Percentiles rank a stretch among this genome's conserved stretches.
These are phyloP conservation scores for Montipora foliosa DNA, from an alignment of 64 coral and sea anemone genomes.

Conservation along the genomic window DNA sequence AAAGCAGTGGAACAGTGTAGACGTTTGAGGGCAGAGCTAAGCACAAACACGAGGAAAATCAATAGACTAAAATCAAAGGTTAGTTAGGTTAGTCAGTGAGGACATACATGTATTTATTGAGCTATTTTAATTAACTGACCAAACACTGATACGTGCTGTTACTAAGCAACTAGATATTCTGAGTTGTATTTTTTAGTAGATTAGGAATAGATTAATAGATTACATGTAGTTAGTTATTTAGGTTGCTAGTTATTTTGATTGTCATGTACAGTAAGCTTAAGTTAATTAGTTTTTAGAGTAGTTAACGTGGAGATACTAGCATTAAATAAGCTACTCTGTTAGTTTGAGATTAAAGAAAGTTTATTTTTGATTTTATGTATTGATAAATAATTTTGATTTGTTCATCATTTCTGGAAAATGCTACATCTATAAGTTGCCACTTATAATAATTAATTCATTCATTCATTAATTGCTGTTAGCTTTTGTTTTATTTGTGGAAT, in stretches of 20 bases:
- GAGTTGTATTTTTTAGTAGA: conserved; percentile 16
- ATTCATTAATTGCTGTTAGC: conserved; percentile 37
- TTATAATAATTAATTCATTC: background rate
- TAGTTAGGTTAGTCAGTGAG: no score
- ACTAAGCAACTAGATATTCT: conserved; percentile 57
- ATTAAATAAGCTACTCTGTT: conserved; percentile 58
- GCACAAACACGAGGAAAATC: no score
- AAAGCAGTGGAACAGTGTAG: no score
- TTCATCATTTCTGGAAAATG: conserved; percentile 46
- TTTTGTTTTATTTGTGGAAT: conserved; percentile 42
- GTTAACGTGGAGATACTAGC: conserved; percentile 49
- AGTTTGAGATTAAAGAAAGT: conserved; percentile 55
- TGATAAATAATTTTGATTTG: conserved; percentile 44
- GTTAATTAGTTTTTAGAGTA: background rate
- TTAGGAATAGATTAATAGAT: conserved; percentile 28
- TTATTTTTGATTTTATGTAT: conserved; percentile 29
- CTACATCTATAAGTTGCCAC: conserved; percentile 1
- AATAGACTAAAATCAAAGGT: no score
- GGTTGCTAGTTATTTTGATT: conserved; percentile 66
- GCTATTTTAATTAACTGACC: background rate
- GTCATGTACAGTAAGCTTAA: conserved; percentile 16
- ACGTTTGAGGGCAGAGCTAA: no score
- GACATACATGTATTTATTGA: background rate
- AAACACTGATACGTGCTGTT: conserved; percentile 37
- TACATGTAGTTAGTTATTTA: conserved; percentile 37